Conservation (phyloP, 2,888 invertebrate genomes). For the Sepioteuthis lessoniana region DNA sequence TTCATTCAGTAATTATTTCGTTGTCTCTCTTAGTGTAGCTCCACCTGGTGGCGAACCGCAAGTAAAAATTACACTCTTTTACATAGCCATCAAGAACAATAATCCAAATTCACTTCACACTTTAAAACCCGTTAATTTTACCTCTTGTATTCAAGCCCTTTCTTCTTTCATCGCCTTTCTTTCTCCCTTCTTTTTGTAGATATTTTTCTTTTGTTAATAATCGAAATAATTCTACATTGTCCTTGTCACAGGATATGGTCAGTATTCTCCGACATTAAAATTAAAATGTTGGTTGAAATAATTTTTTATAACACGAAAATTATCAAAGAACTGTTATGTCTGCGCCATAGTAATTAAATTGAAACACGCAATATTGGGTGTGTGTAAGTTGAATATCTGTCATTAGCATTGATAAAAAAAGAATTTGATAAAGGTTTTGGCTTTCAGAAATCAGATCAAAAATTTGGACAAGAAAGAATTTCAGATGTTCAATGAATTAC, state of each 20-base stretch:
- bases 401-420: background rate
- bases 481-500: background rate
- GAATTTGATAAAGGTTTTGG: background rate
- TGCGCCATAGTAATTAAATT: background rate
- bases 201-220: background rate
- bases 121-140: slow-evolving; percentile 33
- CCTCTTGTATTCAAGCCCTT: background rate
- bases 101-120: background rate
- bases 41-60: slow-evolving; percentile 1
- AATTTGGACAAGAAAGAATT: background rate
- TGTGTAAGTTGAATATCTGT: background rate
- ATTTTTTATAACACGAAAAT: background rate
- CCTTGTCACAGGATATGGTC: background rate
- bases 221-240: slow-evolving; percentile 2
- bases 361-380: background rate
- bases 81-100: background rate
- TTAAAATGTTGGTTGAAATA: background rate
- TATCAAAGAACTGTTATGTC: slow-evolving; percentile 8
- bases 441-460: background rate
- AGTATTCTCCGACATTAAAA: background rate
- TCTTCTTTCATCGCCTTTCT: background rate
- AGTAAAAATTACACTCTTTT: background rate
- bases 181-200: background rate
- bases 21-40: background rate
- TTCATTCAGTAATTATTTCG: background rate